Evolutionary conservation across 1,140 invertebrate genomes (phyloP), one percentile per base, ranked within the genome.

Genomic region (Zaprionus ornatus): DNA sequence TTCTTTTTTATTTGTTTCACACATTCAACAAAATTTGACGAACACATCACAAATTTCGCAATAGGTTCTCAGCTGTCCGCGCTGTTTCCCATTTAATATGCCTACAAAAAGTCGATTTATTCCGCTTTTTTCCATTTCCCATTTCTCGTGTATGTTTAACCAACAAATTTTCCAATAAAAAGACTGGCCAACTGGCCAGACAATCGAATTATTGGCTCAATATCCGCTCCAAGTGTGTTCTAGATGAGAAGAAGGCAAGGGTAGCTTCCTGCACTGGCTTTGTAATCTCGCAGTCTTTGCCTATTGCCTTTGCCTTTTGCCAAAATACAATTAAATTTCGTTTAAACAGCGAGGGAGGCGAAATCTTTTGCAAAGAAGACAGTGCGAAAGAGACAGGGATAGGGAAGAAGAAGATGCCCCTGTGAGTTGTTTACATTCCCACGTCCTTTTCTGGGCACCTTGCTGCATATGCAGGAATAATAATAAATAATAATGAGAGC

Each of bases 171-270:
- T 45, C 56, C 72, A 77, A 82, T 78, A 80, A 68, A 67, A 56
- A 52, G 29, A 74, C 60, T 50, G 67, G 35, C 75, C 42, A 66
- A 52, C 63, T 57, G 62, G 21, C 1, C 57, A 80, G 80, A 91
- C 82, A 91, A 91, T 82, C 88, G 82, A 91, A 85, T 86, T 80
- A 91, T 91, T 90, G 79, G 79, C 77, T 79, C 84, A 85, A 90
- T 91, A 86, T 91, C 81, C 84, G 84, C 21, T 72, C 25, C 13
- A 27, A 59, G 67, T 40, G 37, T 66, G 61, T 48, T 19, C 35
- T 65, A 29, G 29, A 21, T 59, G 65, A 83, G 82, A 73, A 45
- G 73, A 54, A 77, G 66, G 59, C 21, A 73, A 74, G 60, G 60
- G 67, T 68, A 40, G 40, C 59, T 64, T 76, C 73, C 77, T 71